Evolutionary conservation across 2,888 invertebrate species (phyloP).

Genomic region (Xestia xanthographa): DNA sequence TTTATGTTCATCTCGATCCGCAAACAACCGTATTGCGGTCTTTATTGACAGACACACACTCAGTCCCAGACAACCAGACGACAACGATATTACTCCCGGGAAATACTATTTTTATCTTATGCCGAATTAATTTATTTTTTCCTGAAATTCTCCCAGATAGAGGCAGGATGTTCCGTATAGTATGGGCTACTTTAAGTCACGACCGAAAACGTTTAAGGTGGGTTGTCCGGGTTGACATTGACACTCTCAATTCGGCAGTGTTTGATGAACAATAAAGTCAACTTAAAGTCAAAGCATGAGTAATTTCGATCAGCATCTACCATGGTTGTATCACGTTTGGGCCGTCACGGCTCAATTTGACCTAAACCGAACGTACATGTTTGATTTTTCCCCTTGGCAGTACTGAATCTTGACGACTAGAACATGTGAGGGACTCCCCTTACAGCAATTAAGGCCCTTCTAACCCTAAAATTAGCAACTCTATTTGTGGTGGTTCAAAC

Average conservation of each 20-base stretch:
- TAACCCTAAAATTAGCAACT: too few relatives aligned
- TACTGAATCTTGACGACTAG: not conserved
- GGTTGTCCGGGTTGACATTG: not conserved
- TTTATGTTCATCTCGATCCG: conserved; percentile 4
- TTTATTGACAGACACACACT: conserved; percentile 22
- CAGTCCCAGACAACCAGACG: conserved; percentile 18
- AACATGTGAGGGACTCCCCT: not conserved
- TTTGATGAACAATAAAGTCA: not conserved
- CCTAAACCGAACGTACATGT: not conserved
- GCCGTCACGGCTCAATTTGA: not conserved
- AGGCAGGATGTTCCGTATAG: not conserved
- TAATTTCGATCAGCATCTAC: not conserved
- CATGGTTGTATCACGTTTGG: not conserved
- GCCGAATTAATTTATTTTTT: not conserved
- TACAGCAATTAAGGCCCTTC: not conserved
- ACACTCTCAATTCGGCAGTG: not conserved
- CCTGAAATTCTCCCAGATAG: not conserved
- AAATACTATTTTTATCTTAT: conserved; percentile 1
- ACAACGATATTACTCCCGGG: not conserved
- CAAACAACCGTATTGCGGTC: conserved; percentile 19
- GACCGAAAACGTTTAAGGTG: not conserved
- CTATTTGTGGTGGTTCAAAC: too few relatives aligned
- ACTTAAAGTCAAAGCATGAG: not conserved
- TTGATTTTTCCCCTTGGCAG: not conserved
- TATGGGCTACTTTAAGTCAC: not conserved